Evolutionary conservation across 2,888 invertebrate genomes (phyloP).

Genomic region (Keiferia lycopersicella): DNA sequence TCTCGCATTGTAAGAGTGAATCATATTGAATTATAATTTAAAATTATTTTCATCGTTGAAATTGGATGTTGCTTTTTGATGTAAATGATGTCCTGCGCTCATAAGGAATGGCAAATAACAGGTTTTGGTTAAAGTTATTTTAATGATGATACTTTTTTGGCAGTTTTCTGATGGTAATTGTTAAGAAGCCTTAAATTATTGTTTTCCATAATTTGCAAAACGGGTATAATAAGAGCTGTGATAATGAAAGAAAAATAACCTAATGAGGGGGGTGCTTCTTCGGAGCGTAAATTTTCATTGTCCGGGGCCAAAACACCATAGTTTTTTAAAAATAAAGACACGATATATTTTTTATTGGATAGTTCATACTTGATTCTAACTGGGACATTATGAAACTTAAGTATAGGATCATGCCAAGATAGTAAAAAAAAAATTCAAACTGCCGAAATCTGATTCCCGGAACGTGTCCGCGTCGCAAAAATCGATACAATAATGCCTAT

Average conservation of each 20-base stretch:
- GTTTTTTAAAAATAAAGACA: too few relatives aligned
- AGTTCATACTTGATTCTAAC: too few relatives aligned
- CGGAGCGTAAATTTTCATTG: too few relatives aligned
- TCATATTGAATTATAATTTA: conserved; percentile 25
- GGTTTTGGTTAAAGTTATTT: conserved; percentile 21
- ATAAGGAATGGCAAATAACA: conserved; percentile 16
- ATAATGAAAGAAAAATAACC: not conserved
- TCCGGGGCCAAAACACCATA: too few relatives aligned
- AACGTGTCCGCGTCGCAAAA: too few relatives aligned
- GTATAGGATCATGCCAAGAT: too few relatives aligned
- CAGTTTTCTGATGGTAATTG: conserved; percentile 10
- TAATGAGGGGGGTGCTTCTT: too few relatives aligned
- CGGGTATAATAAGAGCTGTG: conserved; percentile 1
- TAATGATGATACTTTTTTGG: conserved; percentile 22
- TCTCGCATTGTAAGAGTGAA: conserved; percentile 25
- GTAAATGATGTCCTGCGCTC: conserved; percentile 20
- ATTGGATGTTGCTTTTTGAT: conserved; percentile 21
- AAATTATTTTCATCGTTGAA: conserved; percentile 21
- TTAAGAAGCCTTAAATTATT: conserved; percentile 13
- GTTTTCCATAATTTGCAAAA: conserved; percentile 10
- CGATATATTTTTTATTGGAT: too few relatives aligned
- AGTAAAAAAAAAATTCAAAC: too few relatives aligned
- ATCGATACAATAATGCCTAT: too few relatives aligned
- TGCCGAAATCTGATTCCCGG: too few relatives aligned
- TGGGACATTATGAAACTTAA: too few relatives aligned